Conservation (phyloP, 2,113 vertebrate species). For the Morphnarchus princeps region DNA sequence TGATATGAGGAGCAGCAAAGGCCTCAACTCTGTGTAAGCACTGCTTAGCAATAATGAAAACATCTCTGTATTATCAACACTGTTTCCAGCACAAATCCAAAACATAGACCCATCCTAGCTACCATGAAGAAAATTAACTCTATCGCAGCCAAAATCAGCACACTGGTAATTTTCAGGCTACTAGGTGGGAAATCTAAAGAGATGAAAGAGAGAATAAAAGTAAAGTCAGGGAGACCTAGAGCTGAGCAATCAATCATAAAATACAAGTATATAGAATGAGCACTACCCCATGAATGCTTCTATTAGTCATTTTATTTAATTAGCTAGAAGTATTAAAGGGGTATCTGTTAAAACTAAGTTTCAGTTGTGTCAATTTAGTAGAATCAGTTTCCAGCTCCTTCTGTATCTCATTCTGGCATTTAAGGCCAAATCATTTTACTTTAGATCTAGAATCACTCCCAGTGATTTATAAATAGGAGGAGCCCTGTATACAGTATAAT, state of each 20-base stretch:
- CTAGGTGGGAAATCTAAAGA: constrained; percentile 78
- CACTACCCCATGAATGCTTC: not conserved
- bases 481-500: not conserved
- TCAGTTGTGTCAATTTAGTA: not conserved
- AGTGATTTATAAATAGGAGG: not conserved
- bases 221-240: constrained; percentile 27
- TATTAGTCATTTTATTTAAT: not conserved
- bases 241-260: not conserved
- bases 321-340: not conserved
- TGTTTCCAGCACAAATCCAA: too few relatives aligned
- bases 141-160: too few relatives aligned
- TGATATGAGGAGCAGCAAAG: too few relatives aligned
- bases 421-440: not conserved
- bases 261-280: not conserved
- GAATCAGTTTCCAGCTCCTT: not conserved
- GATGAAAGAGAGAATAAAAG: constrained; percentile 82
- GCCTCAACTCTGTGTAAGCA: too few relatives aligned
- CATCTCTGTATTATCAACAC: too few relatives aligned
- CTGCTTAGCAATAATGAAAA: too few relatives aligned
- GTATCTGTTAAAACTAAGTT: not conserved
- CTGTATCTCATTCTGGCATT: not conserved
- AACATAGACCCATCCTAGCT: too few relatives aligned
- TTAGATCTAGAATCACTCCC: not conserved
- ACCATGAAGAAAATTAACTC: too few relatives aligned
- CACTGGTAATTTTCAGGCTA: constrained; percentile 73